Conservation (phyloP, 2,797 vertebrate genomes). For the Sebastes diaconus region DNA sequence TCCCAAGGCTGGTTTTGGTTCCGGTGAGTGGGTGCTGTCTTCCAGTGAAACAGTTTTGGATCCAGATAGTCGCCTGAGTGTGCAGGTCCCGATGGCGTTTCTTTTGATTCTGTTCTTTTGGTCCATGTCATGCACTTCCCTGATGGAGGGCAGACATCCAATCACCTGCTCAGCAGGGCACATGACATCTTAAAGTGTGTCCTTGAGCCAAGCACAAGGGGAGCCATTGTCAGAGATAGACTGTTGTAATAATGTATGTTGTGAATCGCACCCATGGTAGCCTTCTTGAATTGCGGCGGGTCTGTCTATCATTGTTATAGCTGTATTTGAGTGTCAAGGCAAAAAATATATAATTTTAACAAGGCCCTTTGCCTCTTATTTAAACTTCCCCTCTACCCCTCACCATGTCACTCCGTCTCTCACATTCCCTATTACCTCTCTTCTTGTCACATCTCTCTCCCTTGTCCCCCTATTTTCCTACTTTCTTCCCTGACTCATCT, state of each 20-base stretch:
- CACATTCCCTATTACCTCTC: neutral
- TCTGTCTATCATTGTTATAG: neutral
- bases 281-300: neutral
- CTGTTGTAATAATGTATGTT: neutral
- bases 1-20: neutral
- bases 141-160: constrained; percentile 13
- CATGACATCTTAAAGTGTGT: constrained; percentile 19
- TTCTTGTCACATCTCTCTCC: neutral
- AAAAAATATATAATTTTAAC: neutral
- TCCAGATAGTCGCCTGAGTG: neutral
- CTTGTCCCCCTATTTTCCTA: neutral
- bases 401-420: neutral
- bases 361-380: neutral
- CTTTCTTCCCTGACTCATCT: constrained; percentile 12
- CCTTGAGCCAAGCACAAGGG: neutral
- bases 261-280: neutral
- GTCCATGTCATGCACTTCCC: neutral
- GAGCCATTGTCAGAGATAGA: neutral
- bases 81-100: neutral
- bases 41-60: neutral
- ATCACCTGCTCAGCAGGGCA: constrained; percentile 20
- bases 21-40: neutral
- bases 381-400: neutral
- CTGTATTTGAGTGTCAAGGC: neutral
- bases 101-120: constrained; percentile 4